These are phyloP conservation scores for Zaprionus nigranus DNA, from an alignment of 1,140 invertebrate species.

Conservation along the genomic window DNA sequence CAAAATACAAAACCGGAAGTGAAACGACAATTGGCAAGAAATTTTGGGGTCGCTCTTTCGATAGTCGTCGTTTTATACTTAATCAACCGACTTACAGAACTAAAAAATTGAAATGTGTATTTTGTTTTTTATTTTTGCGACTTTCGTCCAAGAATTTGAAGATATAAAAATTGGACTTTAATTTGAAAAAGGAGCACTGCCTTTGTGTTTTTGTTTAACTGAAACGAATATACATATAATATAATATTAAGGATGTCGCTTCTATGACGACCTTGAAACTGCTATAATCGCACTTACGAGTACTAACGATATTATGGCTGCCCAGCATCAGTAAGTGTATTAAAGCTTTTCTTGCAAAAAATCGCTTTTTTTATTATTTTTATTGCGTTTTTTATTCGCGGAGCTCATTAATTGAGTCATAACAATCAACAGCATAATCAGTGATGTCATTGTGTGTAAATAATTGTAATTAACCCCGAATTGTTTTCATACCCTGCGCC, in stretches of 20 bases:
- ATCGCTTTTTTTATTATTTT: neutral
- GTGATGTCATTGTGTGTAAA: conserved; percentile 3
- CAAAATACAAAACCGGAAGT: too few relatives aligned
- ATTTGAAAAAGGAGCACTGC: too few relatives aligned
- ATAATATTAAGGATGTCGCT: neutral
- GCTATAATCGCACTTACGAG: neutral
- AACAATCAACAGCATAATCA: conserved; percentile 7
- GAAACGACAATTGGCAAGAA: too few relatives aligned
- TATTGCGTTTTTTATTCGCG: conserved; percentile 1
- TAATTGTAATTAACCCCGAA: conserved; percentile 7
- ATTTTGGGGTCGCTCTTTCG: too few relatives aligned
- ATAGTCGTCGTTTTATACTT: too few relatives aligned
- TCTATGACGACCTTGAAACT: neutral
- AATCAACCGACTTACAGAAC: too few relatives aligned
- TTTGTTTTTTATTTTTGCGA: too few relatives aligned
- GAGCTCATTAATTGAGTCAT: conserved; percentile 7
- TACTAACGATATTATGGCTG: neutral
- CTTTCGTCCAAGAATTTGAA: too few relatives aligned
- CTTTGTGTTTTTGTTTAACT: too few relatives aligned
- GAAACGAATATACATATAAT: too few relatives aligned
- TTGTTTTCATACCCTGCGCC: neutral
- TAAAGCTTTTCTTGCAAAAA: neutral
- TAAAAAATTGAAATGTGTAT: too few relatives aligned
- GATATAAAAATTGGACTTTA: too few relatives aligned
- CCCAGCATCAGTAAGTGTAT: neutral